Conservation (phyloP, 2,113 vertebrate species). For the Psilopogon haemacephalus region DNA sequence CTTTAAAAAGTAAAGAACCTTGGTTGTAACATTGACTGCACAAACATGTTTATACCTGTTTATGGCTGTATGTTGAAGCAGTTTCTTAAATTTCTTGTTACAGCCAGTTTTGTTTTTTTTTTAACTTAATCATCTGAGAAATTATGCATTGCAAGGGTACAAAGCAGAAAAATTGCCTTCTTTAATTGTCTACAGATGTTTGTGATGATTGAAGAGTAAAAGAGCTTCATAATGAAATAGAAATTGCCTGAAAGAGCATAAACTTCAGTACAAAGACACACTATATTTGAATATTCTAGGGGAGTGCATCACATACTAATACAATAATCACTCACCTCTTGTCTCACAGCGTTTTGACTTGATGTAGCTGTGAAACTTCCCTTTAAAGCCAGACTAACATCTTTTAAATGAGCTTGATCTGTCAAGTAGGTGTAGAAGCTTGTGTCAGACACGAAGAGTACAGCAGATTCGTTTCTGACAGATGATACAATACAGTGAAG, state of each 20-base stretch:
- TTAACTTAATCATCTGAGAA: neutral
- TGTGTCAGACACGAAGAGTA: neutral
- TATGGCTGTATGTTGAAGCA: neutral
- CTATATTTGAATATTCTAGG: neutral
- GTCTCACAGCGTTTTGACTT: conserved; percentile 13
- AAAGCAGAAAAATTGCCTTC: neutral
- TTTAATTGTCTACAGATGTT: conserved; percentile 1
- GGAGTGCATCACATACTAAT: neutral
- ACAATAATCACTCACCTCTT: conserved; percentile 7
- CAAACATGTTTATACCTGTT: neutral
- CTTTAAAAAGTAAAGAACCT: neutral
- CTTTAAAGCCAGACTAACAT: conserved; percentile 16
- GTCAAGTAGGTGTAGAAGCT: conserved; percentile 28
- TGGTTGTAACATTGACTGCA: neutral
- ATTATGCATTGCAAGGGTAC: neutral
- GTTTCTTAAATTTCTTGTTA: neutral
- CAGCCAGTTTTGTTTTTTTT: neutral
- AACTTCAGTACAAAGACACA: neutral
- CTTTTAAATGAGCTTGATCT: conserved; percentile 22
- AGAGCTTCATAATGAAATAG: neutral
- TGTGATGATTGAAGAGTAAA: neutral
- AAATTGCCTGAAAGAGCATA: conserved; percentile 1
- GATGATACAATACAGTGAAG: neutral
- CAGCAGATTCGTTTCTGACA: neutral
- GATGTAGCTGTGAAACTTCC: neutral